Evolutionary conservation across 2,888 invertebrate species (phyloP).

Genomic region (Teleogryllus oceanicus): DNA sequence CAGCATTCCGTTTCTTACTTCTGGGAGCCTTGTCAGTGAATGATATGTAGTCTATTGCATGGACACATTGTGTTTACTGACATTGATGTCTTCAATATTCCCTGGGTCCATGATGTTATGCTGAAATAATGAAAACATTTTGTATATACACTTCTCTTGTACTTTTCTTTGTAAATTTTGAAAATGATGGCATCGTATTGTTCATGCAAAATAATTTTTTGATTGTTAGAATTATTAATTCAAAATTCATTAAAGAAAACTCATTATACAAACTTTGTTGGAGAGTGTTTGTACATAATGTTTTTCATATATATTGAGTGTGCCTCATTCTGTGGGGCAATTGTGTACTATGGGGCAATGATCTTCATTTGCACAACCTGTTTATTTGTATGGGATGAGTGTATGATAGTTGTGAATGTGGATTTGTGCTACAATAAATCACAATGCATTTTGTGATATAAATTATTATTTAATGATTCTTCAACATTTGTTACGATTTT

Average conservation of each 20-base stretch:
- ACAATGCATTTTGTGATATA: background rate
- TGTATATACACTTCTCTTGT: background rate
- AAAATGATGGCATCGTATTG: no score
- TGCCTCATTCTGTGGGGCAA: background rate
- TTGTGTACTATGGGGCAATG: background rate
- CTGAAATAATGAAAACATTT: background rate
- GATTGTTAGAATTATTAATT: no score
- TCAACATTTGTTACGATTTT: background rate
- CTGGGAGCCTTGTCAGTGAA: conserved; percentile 28
- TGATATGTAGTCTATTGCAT: conserved; percentile 21
- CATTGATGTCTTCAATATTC: conserved; percentile 6
- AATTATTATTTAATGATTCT: background rate
- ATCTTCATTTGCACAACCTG: background rate
- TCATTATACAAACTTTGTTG: background rate
- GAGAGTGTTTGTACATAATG: background rate
- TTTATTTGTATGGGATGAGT: background rate
- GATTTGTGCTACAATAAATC: background rate
- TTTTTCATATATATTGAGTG: background rate
- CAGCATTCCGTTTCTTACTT: conserved; percentile 23
- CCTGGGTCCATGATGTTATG: background rate
- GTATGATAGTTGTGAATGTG: background rate
- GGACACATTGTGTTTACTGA: conserved; percentile 18
- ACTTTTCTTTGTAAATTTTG: no score
- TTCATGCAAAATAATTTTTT: no score
- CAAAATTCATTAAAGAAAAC: no score